Base-by-base conservation (phyloP, 2,113 vertebrate species). In the Tetrao urogallus region DNA sequence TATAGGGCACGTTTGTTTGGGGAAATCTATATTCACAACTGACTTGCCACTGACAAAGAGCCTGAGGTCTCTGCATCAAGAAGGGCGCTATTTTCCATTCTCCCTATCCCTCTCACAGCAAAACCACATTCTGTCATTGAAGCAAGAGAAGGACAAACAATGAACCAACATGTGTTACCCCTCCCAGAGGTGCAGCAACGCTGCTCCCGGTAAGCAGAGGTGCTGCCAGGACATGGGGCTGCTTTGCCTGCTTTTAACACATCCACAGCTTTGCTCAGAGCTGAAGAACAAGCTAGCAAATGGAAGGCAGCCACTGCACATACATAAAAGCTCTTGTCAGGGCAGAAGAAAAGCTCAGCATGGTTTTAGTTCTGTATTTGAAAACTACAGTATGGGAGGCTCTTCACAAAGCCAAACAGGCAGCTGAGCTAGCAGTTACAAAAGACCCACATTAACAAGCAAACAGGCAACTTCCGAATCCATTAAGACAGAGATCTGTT, bases 321-420 rank as follows among this genome's bases (percentile, higher is more conserved):
- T 90, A 72, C 88, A 92, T 10, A 93, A 93, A 89, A 88, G 85
- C 89, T 87, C 56, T 72, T 91, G 66, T 88, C 83, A 80, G 72
- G 66, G 90, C 57, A 43, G 45, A 94, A 97, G 90, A 91, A 95
- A 96, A 96, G 86, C 89, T 96, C 95, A 91, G 94, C 73, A 24
- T 76, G 93, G 77, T 40, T 94, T 93, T 72, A 65, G 90, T 74
- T 75, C 75, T 95, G 86, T 40, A 36, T 94, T 95, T 94, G 56
- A 93, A 58, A 88, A 94, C 69, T 93, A 85, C 48, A 79, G 72
- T 19, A 64, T 64, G 78, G 84, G 96, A 95, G 92, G 69, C 73
- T 95, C 64, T 93, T 96, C 82, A 92, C 60, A 72, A 85, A 92
- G 86, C 88, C 89, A n/a, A 88, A 45, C 19, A 82, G 75, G 28